phyloP scores from a whole-genome alignment of 2,113 vertebrate species.

The Passer domesticus region DNA sequence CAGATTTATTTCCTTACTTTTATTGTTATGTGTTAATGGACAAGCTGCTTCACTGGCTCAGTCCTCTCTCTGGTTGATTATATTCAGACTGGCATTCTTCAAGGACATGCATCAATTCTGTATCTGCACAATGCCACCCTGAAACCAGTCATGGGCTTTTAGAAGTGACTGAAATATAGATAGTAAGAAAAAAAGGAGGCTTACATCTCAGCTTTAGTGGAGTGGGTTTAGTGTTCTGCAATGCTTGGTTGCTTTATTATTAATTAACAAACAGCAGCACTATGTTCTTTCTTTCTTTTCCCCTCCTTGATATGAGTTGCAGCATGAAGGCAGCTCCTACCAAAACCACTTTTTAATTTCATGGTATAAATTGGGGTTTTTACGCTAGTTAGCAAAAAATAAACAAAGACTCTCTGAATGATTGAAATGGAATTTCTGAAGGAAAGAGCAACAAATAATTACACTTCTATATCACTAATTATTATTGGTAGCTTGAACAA shows the following conservation, averaged over 20 bases:
- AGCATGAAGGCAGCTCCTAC: constrained; percentile 62
- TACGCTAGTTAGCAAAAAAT: constrained; percentile 72
- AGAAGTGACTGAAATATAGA: constrained; percentile 22
- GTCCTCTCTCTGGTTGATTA: not conserved
- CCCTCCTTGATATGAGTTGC: constrained; percentile 58
- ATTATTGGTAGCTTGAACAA: constrained; percentile 57
- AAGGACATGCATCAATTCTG: not conserved
- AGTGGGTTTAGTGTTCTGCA: constrained; percentile 20
- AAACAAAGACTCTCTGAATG: constrained; percentile 65
- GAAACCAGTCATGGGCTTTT: not conserved
- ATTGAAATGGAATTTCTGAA: constrained; percentile 71
- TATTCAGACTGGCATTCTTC: not conserved
- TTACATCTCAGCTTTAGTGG: constrained; percentile 1
- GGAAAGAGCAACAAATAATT: constrained; percentile 68
- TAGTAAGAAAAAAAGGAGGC: not conserved
- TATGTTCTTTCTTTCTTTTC: constrained; percentile 57
- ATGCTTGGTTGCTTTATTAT: constrained; percentile 66
- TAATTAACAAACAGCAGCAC: constrained; percentile 69
- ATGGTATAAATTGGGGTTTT: constrained; percentile 71
- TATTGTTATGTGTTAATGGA: not conserved
- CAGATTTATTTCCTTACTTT: not conserved
- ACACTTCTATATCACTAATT: constrained; percentile 65
- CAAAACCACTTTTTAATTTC: constrained; percentile 71
- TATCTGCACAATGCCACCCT: not conserved
- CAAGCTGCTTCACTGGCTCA: not conserved